Evolutionary conservation across 53 echinoderm and acorn worm species (phyloP).

Genomic region (Paelopatides confundens): DNA sequence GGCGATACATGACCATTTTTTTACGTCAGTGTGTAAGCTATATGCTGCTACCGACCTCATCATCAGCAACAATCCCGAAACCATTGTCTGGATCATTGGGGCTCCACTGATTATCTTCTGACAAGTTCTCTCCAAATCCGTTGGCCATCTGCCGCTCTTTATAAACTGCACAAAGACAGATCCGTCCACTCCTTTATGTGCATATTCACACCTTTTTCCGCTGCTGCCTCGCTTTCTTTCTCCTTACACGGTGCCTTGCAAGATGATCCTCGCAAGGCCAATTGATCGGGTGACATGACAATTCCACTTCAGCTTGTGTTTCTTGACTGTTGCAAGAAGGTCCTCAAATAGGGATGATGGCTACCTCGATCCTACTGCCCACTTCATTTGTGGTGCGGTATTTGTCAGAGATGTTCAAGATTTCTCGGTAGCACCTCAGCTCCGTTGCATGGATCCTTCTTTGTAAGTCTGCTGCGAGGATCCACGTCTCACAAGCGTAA

Average conservation of each 20-base stretch:
- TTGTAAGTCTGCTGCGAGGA: constrained; percentile 47
- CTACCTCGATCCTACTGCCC: not conserved
- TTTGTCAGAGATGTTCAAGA: constrained; percentile 45
- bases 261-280: constrained; percentile 17
- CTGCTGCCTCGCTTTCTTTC: not conserved
- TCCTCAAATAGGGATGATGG: constrained; percentile 24
- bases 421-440: constrained; percentile 45
- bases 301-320: constrained; percentile 43
- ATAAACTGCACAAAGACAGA: too few relatives aligned
- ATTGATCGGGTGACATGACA: constrained; percentile 32
- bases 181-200: not conserved
- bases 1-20: too few relatives aligned
- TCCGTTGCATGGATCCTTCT: constrained; percentile 46
- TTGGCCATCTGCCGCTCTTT: too few relatives aligned
- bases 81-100: too few relatives aligned
- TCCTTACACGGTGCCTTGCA: constrained; percentile 28
- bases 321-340: constrained; percentile 1
- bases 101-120: too few relatives aligned
- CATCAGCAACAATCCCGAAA: too few relatives aligned
- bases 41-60: too few relatives aligned
- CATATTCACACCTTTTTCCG: not conserved
- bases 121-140: too few relatives aligned
- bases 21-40: too few relatives aligned
- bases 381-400: constrained; percentile 2
- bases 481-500: constrained; percentile 19